Conservation (phyloP, 2,113 vertebrate genomes). For the Hystrix cristata region DNA sequence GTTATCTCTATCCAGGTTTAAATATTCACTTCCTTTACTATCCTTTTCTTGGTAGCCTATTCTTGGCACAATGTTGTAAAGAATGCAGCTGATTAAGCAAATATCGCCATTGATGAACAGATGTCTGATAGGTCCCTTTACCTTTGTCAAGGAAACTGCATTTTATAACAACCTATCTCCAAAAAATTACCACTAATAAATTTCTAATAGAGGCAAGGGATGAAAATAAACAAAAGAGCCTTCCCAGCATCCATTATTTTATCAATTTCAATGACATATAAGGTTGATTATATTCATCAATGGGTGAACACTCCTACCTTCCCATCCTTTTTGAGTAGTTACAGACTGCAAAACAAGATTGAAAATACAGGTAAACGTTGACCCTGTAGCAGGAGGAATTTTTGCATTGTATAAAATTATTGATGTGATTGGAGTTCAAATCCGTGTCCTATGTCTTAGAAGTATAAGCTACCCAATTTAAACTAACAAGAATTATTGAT, state of each 20-base stretch:
- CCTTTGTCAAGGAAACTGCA: neutral
- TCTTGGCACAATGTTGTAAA: conserved; percentile 17
- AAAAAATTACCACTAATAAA: conserved; percentile 20
- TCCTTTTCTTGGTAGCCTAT: neutral
- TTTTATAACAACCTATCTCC: neutral
- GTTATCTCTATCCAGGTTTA: neutral
- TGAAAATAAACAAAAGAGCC: neutral
- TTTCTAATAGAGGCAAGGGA: neutral
- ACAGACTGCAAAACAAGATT: neutral
- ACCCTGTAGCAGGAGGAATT: neutral
- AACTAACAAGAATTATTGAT: conserved; percentile 11
- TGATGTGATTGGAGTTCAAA: conserved; percentile 29
- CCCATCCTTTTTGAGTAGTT: neutral
- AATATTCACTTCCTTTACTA: neutral
- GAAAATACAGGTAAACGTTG: neutral
- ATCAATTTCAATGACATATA: neutral
- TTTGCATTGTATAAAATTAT: neutral
- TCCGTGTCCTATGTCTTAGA: neutral
- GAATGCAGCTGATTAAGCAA: neutral
- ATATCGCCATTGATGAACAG: neutral
- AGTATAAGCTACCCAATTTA: neutral
- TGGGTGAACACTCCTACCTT: neutral
- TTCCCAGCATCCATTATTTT: neutral
- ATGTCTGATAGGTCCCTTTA: neutral
- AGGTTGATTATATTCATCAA: neutral